Conservation (phyloP, 2,113 vertebrate genomes). For the Pituophis catenifer region DNA sequence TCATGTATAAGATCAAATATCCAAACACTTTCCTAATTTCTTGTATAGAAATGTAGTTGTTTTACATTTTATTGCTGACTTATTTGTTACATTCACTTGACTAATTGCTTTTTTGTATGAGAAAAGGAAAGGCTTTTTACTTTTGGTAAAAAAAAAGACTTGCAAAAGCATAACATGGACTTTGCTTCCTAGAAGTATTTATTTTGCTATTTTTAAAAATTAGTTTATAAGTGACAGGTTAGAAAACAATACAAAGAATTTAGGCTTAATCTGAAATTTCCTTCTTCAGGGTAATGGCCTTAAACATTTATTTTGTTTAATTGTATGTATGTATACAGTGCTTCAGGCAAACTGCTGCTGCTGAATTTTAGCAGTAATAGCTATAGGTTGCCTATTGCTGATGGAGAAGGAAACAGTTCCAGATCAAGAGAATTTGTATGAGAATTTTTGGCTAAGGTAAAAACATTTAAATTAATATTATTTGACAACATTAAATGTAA, state of each 20-base stretch:
- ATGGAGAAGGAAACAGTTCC: background rate
- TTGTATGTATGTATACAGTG: background rate
- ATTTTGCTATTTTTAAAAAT: conserved; percentile 28
- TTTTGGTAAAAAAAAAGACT: background rate
- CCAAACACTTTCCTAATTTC: background rate
- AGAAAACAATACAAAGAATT: fast-evolving
- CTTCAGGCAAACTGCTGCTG: background rate
- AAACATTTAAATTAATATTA: background rate
- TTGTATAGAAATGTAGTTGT: background rate
- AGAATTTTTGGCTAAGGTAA: background rate
- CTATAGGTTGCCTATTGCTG: background rate
- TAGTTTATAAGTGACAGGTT: conserved; percentile 7
- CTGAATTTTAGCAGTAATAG: background rate
- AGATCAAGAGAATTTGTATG: background rate
- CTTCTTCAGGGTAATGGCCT: background rate
- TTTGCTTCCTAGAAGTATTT: background rate
- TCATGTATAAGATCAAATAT: background rate
- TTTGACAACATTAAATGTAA: background rate
- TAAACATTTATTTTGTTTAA: background rate
- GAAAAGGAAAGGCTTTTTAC: background rate
- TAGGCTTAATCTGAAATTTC: background rate
- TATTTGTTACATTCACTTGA: background rate
- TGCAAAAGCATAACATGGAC: background rate
- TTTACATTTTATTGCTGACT: fast-evolving
- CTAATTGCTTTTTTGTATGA: background rate